These are phyloP conservation scores for Ptychodera flava DNA, from an alignment of 35 echinoderm and acorn worm genomes.

Conservation along the genomic window DNA sequence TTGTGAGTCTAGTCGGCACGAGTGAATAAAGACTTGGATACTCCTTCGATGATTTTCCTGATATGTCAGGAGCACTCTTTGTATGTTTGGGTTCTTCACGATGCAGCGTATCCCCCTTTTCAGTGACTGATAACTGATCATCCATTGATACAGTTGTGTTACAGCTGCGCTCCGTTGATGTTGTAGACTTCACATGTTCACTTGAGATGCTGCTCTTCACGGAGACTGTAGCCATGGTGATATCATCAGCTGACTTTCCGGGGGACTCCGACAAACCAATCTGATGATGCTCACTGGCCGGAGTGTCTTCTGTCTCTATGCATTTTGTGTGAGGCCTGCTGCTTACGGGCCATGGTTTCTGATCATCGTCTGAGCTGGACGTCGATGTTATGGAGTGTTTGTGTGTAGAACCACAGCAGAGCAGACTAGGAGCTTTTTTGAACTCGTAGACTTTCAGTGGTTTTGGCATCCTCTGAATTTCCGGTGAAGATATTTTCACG, in stretches of 20 bases:
- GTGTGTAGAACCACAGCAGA: not conserved
- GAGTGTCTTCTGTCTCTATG: not conserved
- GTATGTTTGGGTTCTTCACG: not conserved
- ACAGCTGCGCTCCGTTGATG: not conserved
- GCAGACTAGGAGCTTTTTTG: not conserved
- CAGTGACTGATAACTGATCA: not conserved
- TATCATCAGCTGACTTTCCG: not conserved
- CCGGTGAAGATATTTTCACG: not conserved
- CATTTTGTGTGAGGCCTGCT: not conserved
- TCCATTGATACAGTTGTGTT: not conserved
- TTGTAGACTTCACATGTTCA: not conserved
- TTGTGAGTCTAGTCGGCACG: not conserved
- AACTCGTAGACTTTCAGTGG: not conserved
- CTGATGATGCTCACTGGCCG: not conserved
- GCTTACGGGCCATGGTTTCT: not conserved
- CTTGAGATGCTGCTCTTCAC: not conserved
- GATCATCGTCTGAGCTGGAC: not conserved
- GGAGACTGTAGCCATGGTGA: not conserved
- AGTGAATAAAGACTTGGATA: not conserved
- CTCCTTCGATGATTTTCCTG: not conserved
- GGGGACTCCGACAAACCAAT: not conserved
- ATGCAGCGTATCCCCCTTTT: not conserved
- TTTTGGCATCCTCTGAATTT: not conserved
- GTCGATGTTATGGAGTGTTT: not conserved
- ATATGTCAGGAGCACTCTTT: not conserved